Evolutionary conservation across 2,888 invertebrate genomes (phyloP).

Genomic region (Desoria tigrina): DNA sequence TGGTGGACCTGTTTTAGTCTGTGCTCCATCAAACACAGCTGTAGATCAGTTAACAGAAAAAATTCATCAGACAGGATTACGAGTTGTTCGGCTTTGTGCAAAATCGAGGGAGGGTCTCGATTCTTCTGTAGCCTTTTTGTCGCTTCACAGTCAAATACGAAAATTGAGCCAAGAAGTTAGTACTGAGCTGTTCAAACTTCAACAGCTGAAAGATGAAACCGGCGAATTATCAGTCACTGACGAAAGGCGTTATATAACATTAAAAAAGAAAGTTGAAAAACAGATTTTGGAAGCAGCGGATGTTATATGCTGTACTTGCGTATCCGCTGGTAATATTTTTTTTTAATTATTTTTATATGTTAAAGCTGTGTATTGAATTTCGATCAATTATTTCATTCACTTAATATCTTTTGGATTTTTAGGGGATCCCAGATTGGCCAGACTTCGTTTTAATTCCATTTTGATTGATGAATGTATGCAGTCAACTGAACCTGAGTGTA

Average conservation of each 20-base stretch:
- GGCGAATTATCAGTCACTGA: conserved; percentile 95
- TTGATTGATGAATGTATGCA: conserved; percentile 95
- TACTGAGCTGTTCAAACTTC: conserved; percentile 89
- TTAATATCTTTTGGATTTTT: neutral
- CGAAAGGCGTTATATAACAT: conserved; percentile 85
- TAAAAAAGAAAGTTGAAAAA: conserved; percentile 88
- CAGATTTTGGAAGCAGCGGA: conserved; percentile 92
- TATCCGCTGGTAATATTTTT: conserved; percentile 74
- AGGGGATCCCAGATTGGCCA: conserved; percentile 84
- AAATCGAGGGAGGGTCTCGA: conserved; percentile 98
- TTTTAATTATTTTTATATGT: neutral
- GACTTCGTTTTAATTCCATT: conserved; percentile 93
- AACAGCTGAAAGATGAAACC: conserved; percentile 95
- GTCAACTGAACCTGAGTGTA: conserved; percentile 83
- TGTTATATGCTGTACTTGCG: conserved; percentile 98
- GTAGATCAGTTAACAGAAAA: conserved; percentile 99
- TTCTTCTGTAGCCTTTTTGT: conserved; percentile 93
- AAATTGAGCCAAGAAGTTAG: conserved; percentile 81
- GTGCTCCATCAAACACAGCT: conserved; percentile 98
- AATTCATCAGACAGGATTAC: conserved; percentile 94
- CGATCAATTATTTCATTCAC: neutral
- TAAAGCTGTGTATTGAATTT: too few relatives aligned
- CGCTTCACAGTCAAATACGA: conserved; percentile 94
- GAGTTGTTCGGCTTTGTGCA: conserved; percentile 89
- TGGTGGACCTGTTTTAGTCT: conserved; percentile 88